Conservation (phyloP, 2,113 vertebrate species). For the Panthera tigris region DNA sequence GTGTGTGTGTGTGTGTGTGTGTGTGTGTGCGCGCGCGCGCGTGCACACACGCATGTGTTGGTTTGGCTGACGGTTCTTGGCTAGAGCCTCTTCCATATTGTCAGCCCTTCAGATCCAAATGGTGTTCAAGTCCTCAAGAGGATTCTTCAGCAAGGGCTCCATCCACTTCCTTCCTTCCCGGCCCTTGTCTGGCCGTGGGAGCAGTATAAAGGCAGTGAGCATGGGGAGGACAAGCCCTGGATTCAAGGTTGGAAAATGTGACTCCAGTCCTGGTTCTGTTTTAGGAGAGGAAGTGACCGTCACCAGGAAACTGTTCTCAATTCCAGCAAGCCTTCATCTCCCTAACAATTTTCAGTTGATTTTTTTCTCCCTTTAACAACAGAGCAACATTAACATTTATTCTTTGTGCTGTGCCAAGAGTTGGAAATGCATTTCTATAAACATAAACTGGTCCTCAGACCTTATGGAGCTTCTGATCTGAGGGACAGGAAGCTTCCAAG, state of each 20-base stretch:
- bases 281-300: not conserved
- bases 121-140: not conserved
- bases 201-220: not conserved
- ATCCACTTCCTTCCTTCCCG: not conserved
- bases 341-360: not conserved
- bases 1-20: rapidly evolving
- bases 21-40: not conserved
- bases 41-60: not conserved
- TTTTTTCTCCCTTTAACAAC: not conserved
- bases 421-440: not conserved
- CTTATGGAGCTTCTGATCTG: not conserved
- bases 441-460: not conserved
- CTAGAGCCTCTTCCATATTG: not conserved
- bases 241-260: not conserved
- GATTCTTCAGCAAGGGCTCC: not conserved
- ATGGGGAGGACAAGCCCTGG: not conserved
- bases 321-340: not conserved
- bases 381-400: not conserved
- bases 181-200: not conserved
- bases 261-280: not conserved
- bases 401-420: not conserved
- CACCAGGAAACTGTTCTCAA: not conserved
- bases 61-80: not conserved
- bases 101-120: not conserved
- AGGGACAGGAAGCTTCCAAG: not conserved